Conservation (phyloP, 2,888 invertebrate species). For the Monopis laevigella region DNA sequence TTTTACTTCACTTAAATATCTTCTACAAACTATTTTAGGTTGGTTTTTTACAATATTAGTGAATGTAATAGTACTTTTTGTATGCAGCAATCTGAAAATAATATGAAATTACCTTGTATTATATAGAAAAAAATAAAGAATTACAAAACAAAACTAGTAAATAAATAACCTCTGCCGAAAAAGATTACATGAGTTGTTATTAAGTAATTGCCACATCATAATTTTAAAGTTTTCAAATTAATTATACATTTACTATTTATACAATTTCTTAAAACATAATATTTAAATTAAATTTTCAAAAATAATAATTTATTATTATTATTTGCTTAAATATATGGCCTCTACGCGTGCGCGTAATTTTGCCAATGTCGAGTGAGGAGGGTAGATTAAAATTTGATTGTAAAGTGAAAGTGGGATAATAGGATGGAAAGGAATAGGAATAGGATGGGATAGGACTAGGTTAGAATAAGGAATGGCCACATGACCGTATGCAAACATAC, state of each 20-base stretch:
- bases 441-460: no score
- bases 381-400: no score
- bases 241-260: background rate
- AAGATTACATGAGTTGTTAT: conserved; percentile 36
- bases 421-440: no score
- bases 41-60: conserved; percentile 40
- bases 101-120: no score
- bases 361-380: no score
- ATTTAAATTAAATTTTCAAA: conserved; percentile 8
- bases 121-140: no score
- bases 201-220: conserved; percentile 52
- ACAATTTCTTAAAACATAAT: background rate
- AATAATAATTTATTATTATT: no score
- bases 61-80: conserved; percentile 34
- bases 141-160: conserved; percentile 11
- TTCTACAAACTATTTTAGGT: conserved; percentile 34
- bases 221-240: conserved; percentile 10
- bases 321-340: no score
- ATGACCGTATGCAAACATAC: no score
- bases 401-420: no score
- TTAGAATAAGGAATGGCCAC: no score
- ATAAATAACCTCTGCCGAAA: conserved; percentile 41
- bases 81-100: conserved; percentile 39
- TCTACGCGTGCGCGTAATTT: no score
- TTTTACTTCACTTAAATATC: conserved; percentile 37